Conservation (phyloP, 2,113 vertebrate species). For the Megaptera novaeangliae region DNA sequence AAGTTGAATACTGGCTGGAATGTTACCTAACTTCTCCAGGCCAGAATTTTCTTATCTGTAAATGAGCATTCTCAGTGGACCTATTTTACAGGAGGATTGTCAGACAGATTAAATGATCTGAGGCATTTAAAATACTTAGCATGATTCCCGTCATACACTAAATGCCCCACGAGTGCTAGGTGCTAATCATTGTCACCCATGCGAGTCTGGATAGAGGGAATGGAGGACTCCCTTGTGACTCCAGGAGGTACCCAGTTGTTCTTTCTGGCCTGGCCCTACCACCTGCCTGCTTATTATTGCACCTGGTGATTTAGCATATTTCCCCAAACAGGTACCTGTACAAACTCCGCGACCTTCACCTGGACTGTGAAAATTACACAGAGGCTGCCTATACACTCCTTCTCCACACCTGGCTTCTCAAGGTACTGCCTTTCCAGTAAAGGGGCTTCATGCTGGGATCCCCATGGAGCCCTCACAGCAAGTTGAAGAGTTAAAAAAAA, state of each 20-base stretch:
- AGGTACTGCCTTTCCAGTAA: slow-evolving; percentile 79
- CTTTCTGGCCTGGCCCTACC: background rate
- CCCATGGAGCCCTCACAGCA: background rate
- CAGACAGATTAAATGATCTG: background rate
- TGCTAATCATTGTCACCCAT: background rate
- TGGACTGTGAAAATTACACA: slow-evolving; percentile 96
- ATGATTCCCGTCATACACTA: too few relatives aligned
- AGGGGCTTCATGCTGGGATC: background rate
- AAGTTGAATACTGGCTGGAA: background rate
- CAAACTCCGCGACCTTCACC: slow-evolving; percentile 95
- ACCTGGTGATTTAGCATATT: background rate
- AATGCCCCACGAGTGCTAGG: background rate
- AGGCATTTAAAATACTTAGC: background rate
- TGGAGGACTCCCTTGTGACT: background rate
- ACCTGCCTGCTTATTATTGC: background rate
- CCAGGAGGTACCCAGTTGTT: background rate
- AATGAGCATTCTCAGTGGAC: background rate
- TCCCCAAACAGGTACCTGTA: slow-evolving; percentile 91
- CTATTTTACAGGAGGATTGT: background rate
- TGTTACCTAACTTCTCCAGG: background rate
- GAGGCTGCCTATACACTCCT: slow-evolving; percentile 96
- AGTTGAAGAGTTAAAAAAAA: background rate
- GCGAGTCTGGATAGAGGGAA: background rate
- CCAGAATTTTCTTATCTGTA: background rate
- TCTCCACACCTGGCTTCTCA: slow-evolving; percentile 94